Evolutionary conservation across 2,113 vertebrate genomes (phyloP).

Genomic region (Atrichornis clamosus): DNA sequence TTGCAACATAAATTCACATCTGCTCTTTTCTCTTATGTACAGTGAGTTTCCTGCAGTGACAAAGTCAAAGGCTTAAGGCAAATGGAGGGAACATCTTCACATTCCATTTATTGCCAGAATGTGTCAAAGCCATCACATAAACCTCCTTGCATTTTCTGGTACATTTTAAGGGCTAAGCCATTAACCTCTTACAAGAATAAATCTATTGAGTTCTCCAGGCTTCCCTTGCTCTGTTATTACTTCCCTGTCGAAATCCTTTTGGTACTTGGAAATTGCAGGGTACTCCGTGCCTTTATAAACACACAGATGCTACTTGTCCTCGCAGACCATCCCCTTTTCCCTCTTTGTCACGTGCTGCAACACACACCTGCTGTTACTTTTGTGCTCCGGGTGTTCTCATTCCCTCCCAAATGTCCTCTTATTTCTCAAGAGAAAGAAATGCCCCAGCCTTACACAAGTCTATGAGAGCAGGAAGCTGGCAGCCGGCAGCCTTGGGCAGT

Average conservation of each 20-base stretch:
- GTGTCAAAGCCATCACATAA: background rate
- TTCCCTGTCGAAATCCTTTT: background rate
- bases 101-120: background rate
- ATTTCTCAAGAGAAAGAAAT: background rate
- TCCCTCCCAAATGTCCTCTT: background rate
- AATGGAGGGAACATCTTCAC: background rate
- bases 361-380: background rate
- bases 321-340: background rate
- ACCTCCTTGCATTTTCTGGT: background rate
- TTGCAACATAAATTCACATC: background rate
- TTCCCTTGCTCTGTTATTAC: background rate
- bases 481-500: background rate
- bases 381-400: background rate
- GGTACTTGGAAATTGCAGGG: background rate
- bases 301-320: background rate
- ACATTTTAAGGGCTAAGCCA: background rate
- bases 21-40: background rate
- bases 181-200: background rate
- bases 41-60: background rate
- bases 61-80: background rate
- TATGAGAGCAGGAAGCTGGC: background rate
- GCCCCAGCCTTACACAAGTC: background rate
- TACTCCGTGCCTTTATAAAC: background rate
- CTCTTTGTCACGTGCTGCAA: background rate
- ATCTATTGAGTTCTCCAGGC: background rate